A percentile compares a stretch with the other conserved stretches of the same genome.
Conservation (phyloP, 1,140 invertebrate genomes). For the Pachyrhynchus sulphureomaculatus region DNA sequence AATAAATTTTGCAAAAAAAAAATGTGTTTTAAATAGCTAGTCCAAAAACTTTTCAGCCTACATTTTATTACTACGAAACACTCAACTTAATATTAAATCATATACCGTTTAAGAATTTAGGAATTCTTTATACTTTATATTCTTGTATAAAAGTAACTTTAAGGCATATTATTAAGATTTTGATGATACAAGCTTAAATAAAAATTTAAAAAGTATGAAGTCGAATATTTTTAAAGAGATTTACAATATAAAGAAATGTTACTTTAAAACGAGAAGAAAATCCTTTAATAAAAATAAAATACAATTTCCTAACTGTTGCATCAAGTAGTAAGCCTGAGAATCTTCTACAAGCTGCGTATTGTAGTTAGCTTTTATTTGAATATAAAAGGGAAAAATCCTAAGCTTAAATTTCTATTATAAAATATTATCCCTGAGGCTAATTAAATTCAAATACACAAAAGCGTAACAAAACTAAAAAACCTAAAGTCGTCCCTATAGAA, state of each 20-base stretch:
- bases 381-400: background rate
- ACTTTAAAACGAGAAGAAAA: background rate
- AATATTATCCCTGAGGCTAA: constrained; percentile 2
- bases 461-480: background rate
- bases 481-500: background rate
- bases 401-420: constrained; percentile 5
- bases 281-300: constrained; percentile 4
- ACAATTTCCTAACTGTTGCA: background rate
- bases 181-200: no score
- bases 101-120: no score
- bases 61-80: no score
- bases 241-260: background rate
- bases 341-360: background rate
- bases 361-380: background rate
- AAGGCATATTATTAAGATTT: no score
- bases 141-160: no score
- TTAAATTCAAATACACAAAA: constrained; percentile 1
- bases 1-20: no score
- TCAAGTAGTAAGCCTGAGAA: background rate
- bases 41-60: no score
- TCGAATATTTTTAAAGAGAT: no score
- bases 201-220: no score
- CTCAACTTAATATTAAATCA: no score
- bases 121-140: no score
- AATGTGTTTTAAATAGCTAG: no score